A percentile compares a stretch with the other conserved stretches of the same genome.
These are phyloP conservation scores for Tenthredo mesomela DNA, from an alignment of 2,888 invertebrate species.

Conservation along the genomic window DNA sequence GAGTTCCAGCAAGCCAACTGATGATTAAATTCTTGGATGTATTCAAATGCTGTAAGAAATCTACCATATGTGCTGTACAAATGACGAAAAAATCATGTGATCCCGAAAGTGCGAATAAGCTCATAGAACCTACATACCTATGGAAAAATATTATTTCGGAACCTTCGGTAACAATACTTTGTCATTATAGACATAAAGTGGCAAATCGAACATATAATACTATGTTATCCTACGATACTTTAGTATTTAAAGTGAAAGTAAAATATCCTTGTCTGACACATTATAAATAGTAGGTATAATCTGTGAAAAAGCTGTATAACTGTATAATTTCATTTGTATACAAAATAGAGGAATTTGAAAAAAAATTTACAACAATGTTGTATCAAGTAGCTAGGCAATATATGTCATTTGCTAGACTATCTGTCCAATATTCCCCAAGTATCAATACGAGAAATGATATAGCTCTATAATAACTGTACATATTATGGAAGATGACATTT, in stretches of 20 bases:
- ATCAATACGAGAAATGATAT: not conserved
- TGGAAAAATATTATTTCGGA: not conserved
- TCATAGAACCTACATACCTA: not conserved
- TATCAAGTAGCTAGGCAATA: not conserved
- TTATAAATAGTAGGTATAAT: not conserved
- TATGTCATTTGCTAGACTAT: not conserved
- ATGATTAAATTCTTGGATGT: not conserved
- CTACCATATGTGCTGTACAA: not conserved
- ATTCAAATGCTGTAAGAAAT: not conserved
- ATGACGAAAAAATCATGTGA: not conserved
- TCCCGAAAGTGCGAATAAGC: not conserved
- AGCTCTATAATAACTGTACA: not conserved
- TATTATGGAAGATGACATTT: not conserved
- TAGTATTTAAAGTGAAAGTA: not conserved
- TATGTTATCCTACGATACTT: not conserved
- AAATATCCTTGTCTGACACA: not conserved
- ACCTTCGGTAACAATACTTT: not conserved
- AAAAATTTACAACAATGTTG: not conserved
- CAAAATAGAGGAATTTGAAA: slow-evolving; percentile 21
- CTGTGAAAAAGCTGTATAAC: slow-evolving; percentile 15
- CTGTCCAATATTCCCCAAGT: not conserved
- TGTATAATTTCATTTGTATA: slow-evolving; percentile 22
- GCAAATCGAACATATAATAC: not conserved
- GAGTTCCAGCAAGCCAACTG: not conserved
- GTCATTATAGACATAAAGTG: not conserved